Conservation (phyloP, 2,797 vertebrate species). For the Acanthis flammea region DNA sequence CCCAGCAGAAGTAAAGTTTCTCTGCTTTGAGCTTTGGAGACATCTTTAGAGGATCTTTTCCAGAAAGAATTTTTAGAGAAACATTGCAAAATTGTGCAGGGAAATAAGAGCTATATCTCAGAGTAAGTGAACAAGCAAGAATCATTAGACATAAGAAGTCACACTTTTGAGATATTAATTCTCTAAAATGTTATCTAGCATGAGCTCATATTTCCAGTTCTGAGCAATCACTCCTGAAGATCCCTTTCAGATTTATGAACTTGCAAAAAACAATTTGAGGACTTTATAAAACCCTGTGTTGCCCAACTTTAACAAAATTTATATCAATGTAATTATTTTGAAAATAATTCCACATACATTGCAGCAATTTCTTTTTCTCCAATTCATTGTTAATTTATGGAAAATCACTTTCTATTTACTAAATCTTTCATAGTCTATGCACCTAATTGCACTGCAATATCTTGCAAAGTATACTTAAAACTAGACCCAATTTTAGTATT, state of each 20-base stretch:
- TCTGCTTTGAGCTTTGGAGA: background rate
- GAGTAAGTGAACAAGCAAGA: background rate
- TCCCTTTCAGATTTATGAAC: background rate
- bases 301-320: background rate
- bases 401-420: background rate
- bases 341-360: background rate
- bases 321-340: background rate
- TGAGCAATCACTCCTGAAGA: background rate
- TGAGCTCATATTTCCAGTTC: background rate
- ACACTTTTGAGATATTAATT: background rate
- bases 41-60: background rate
- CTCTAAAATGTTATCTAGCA: background rate
- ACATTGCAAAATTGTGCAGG: background rate
- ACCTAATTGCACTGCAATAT: background rate
- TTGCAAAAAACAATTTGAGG: background rate
- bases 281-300: background rate
- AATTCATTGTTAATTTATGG: background rate
- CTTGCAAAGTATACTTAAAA: background rate
- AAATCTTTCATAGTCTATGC: background rate
- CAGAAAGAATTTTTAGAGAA: background rate
- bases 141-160: background rate
- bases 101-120: background rate
- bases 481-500: background rate
- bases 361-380: background rate
- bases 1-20: background rate